Conservation (phyloP, 1,140 invertebrate species). For the Arctopsyche grandis region DNA sequence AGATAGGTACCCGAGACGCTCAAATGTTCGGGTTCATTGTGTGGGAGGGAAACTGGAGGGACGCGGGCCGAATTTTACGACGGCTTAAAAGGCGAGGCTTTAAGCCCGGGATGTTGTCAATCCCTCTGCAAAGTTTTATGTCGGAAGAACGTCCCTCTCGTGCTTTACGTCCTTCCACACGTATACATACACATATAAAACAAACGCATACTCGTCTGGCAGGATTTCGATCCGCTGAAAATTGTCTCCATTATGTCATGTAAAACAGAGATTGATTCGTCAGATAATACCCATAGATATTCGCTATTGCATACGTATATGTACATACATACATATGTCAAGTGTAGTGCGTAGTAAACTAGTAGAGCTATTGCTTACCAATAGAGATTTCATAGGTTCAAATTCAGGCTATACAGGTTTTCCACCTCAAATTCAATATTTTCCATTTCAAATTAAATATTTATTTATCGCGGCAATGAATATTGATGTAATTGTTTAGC, state of each 20-base stretch:
- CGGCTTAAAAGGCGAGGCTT: slow-evolving; percentile 52
- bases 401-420: no score
- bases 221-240: slow-evolving; percentile 38
- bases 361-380: no score
- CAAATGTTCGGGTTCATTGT: slow-evolving; percentile 15
- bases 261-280: slow-evolving; percentile 53
- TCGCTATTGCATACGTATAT: no score
- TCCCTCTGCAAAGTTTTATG: slow-evolving; percentile 52
- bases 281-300: slow-evolving; percentile 36
- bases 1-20: not conserved
- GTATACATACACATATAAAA: not conserved
- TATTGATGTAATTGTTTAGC: no score
- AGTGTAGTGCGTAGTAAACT: no score
- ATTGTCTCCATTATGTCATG: slow-evolving; percentile 49
- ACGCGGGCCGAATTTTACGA: slow-evolving; percentile 50
- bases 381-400: no score
- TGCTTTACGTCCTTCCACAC: not conserved
- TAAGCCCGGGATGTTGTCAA: slow-evolving; percentile 51
- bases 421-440: no score
- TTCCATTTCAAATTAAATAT: no score
- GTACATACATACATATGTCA: no score
- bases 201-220: slow-evolving; percentile 1
- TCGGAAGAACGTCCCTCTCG: slow-evolving; percentile 30
- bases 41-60: slow-evolving; percentile 6
- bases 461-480: no score